Conservation (phyloP, 1,140 invertebrate genomes). For the Elymnias hypermnestra region DNA sequence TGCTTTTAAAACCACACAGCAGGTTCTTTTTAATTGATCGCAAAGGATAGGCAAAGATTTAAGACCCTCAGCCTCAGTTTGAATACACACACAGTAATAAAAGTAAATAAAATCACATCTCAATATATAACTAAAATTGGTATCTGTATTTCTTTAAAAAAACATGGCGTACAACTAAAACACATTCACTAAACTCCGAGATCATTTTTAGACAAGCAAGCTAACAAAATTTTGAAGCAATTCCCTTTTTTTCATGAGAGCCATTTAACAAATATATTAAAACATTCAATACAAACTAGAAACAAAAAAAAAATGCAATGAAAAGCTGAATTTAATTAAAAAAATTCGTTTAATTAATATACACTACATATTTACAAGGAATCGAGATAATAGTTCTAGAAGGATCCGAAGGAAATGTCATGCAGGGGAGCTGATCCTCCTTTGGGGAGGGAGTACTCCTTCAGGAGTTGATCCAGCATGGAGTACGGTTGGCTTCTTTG, state of each 20-base stretch:
- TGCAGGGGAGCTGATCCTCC: constrained; percentile 81
- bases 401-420: constrained; percentile 88
- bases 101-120: constrained; percentile 1
- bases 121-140: background rate
- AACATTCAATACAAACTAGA: background rate
- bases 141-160: constrained; percentile 1
- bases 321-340: constrained; percentile 16
- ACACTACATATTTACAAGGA: constrained; percentile 67
- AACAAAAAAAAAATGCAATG: background rate
- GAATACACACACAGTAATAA: no score
- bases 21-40: no score
- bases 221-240: constrained; percentile 1
- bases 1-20: no score
- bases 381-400: constrained; percentile 60
- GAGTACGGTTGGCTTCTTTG: constrained; percentile 78
- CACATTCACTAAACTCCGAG: constrained; percentile 4
- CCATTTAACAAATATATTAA: no score
- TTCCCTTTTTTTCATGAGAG: background rate
- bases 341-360: constrained; percentile 40
- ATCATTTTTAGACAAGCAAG: constrained; percentile 6
- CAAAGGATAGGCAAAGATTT: no score
- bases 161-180: background rate
- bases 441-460: constrained; percentile 85
- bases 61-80: no score
- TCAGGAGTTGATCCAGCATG: constrained; percentile 87